These are phyloP conservation scores for Helicoverpa zea DNA, from an alignment of 1,140 invertebrate genomes.

Conservation along the genomic window DNA sequence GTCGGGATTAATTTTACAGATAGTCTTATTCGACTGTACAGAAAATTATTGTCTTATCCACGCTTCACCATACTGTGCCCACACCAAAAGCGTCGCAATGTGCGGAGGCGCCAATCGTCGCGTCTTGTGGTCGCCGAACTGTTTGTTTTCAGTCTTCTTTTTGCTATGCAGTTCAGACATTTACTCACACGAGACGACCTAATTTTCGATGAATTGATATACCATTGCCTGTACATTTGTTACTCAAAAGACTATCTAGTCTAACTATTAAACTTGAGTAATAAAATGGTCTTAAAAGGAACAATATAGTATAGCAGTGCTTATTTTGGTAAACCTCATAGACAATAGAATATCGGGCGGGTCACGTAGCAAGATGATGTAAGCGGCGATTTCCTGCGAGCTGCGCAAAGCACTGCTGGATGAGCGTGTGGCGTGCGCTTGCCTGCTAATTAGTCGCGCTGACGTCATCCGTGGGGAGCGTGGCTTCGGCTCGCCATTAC, in stretches of 20 bases:
- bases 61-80: not conserved
- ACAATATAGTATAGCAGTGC: constrained; percentile 37
- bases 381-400: constrained; percentile 81
- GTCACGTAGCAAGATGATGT: constrained; percentile 79
- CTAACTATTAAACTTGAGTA: not conserved
- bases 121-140: constrained; percentile 16
- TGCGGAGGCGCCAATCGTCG: constrained; percentile 11
- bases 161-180: constrained; percentile 17
- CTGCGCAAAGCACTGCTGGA: constrained; percentile 61
- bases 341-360: constrained; percentile 60
- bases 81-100: constrained; percentile 14
- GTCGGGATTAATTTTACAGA: too few species aligned
- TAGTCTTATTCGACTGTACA: too few species aligned
- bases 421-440: constrained; percentile 67
- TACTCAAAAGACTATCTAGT: not conserved
- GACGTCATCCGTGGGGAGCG: constrained; percentile 75
- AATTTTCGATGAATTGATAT: not conserved
- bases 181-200: not conserved
- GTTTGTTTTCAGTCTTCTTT: constrained; percentile 36
- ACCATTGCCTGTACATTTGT: not conserved
- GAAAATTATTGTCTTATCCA: not conserved
- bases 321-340: constrained; percentile 44
- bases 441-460: constrained; percentile 76
- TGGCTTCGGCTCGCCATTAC: constrained; percentile 72
- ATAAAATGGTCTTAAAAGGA: constrained; percentile 22